phyloP scores from a whole-genome alignment of 2,113 vertebrate species.

The Cavia aperea region DNA sequence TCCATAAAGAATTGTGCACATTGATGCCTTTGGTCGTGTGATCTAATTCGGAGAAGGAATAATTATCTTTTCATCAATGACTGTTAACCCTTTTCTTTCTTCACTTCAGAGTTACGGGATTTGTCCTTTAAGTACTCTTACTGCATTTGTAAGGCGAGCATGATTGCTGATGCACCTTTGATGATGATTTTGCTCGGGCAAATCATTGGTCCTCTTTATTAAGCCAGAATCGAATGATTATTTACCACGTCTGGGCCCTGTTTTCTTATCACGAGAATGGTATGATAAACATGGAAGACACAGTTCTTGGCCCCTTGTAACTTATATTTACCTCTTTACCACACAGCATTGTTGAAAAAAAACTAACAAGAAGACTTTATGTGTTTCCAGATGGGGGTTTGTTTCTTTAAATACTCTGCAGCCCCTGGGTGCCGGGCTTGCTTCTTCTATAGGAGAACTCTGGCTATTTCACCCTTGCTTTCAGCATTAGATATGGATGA shows the following conservation, averaged over 20 bases:
- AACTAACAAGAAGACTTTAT: background rate
- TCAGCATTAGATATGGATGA: slow-evolving; percentile 49
- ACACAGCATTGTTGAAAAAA: background rate
- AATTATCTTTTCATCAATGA: background rate
- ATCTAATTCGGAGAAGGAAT: background rate
- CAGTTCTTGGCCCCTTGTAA: background rate
- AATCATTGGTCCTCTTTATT: background rate
- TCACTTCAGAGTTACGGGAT: background rate
- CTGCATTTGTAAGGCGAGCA: background rate
- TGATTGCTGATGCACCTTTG: too few species aligned
- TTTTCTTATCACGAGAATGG: too few species aligned
- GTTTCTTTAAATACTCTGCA: slow-evolving; percentile 10
- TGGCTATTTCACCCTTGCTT: slow-evolving; percentile 50
- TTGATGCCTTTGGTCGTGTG: background rate
- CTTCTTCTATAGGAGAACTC: slow-evolving; percentile 59
- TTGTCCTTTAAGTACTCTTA: background rate
- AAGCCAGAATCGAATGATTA: background rate
- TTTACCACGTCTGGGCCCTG: too few species aligned
- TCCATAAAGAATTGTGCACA: background rate
- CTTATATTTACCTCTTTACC: background rate
- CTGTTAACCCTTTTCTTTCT: background rate
- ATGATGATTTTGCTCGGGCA: background rate
- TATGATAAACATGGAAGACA: background rate
- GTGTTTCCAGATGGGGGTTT: background rate
- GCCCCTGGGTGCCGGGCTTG: background rate